Percentiles rank a stretch among this genome's conserved stretches.
These are phyloP conservation scores for Hypocryptadius cinnamomeus DNA, from an alignment of 2,113 vertebrate species.

Conservation along the genomic window DNA sequence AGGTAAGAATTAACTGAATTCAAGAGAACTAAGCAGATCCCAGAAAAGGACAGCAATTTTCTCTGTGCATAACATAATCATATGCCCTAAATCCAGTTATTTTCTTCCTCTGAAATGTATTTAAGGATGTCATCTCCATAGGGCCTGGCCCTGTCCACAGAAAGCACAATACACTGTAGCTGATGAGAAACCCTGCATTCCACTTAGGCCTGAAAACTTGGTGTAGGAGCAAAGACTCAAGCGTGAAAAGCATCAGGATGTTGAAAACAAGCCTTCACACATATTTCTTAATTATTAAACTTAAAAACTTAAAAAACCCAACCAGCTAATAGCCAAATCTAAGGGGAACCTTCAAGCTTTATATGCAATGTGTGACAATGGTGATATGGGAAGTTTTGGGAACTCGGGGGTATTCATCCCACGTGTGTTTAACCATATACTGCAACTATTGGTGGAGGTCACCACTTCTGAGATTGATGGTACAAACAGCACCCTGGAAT, in stretches of 20 bases:
- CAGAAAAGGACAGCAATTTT: background rate
- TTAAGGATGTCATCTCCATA: background rate
- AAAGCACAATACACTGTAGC: background rate
- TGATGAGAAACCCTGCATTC: background rate
- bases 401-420: background rate
- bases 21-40: background rate
- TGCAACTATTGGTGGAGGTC: background rate
- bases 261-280: background rate
- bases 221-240: background rate
- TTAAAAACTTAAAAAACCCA: background rate
- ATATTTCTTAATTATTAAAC: background rate
- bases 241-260: background rate
- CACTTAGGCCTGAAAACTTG: background rate
- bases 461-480: background rate
- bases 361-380: accelerated
- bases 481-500: background rate
- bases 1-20: background rate
- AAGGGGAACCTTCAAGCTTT: background rate
- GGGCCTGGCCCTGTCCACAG: background rate
- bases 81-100: background rate
- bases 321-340: background rate
- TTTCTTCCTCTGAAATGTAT: background rate
- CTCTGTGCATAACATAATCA: background rate
- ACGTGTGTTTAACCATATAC: background rate
- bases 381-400: background rate